Evolutionary conservation across 2,113 vertebrate species (phyloP).

Genomic region (Emydura subglobosa): DNA sequence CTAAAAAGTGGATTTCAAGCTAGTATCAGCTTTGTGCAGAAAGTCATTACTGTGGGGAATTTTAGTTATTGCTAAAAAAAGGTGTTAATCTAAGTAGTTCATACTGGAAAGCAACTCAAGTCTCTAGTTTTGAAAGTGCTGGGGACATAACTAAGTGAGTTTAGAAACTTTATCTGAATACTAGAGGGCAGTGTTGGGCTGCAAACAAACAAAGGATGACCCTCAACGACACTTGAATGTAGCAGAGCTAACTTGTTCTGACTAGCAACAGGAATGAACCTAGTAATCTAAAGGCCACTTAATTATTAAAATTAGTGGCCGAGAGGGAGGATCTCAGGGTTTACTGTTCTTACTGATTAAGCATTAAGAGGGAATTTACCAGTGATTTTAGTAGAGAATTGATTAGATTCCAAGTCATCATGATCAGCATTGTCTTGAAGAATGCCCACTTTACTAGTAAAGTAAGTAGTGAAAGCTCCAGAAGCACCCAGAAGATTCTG

Average conservation of each 20-base stretch:
- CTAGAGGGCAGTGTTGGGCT: constrained; percentile 38
- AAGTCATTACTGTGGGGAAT: neutral
- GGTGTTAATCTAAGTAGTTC: too few species aligned
- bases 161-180: neutral
- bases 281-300: neutral
- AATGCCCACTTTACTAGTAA: constrained; percentile 84
- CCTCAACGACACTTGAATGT: neutral
- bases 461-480: constrained; percentile 82
- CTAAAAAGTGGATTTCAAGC: neutral
- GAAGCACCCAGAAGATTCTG: constrained; percentile 62
- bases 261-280: too few species aligned
- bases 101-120: neutral
- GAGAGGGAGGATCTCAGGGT: too few species aligned
- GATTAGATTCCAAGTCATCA: constrained; percentile 82
- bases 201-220: neutral
- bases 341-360: too few species aligned
- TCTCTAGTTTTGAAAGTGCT: neutral
- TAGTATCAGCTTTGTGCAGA: neutral
- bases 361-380: constrained; percentile 61
- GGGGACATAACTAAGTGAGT: neutral
- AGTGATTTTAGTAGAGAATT: constrained; percentile 76
- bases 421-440: constrained; percentile 80
- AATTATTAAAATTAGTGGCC: neutral
- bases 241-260: too few species aligned
- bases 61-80: neutral